A percentile compares a stretch with the other conserved stretches of the same genome.
Evolutionary conservation across 2,888 invertebrate species (phyloP).

Genomic region (Tortricodes alternella): DNA sequence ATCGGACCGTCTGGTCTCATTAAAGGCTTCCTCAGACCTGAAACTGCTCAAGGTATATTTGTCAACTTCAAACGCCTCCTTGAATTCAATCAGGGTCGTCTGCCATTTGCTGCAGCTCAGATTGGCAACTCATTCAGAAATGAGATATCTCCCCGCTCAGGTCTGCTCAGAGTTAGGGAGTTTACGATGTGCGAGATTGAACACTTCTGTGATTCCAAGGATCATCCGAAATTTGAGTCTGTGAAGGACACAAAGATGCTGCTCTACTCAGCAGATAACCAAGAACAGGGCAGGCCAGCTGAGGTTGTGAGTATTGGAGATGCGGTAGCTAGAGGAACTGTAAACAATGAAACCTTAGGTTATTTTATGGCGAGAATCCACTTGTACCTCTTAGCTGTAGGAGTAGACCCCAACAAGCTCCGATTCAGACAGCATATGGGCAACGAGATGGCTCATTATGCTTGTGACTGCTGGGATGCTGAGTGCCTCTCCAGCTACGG

Average conservation of each 20-base stretch:
- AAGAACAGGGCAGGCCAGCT: constrained; percentile 98
- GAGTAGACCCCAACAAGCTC: constrained; percentile 92
- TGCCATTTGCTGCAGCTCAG: constrained; percentile 99
- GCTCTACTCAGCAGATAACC: constrained; percentile 97
- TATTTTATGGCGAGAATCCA: constrained; percentile 99
- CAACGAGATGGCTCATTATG: constrained; percentile 99
- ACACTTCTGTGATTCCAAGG: constrained; percentile 99
- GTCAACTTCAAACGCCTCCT: constrained; percentile 99
- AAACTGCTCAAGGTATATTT: constrained; percentile 99
- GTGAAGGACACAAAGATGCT: constrained; percentile 89
- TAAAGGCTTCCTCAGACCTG: constrained; percentile 97
- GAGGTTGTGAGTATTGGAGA: constrained; percentile 90
- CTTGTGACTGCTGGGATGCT: constrained; percentile 99
- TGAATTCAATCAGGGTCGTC: constrained; percentile 97
- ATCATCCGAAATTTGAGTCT: constrained; percentile 93
- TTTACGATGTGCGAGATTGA: constrained; percentile 99
- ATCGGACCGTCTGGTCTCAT: constrained; percentile 98
- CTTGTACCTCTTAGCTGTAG: constrained; percentile 92
- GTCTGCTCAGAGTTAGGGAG: constrained; percentile 96
- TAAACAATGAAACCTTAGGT: constrained; percentile 98
- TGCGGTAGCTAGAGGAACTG: constrained; percentile 92
- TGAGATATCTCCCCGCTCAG: constrained; percentile 99
- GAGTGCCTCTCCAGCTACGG: constrained; percentile 98
- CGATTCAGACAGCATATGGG: constrained; percentile 99
- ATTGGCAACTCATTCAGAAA: constrained; percentile 99